These are phyloP conservation scores for Mionectes olivaceus DNA, from an alignment of 2,797 vertebrate genomes.

Conservation along the genomic window DNA sequence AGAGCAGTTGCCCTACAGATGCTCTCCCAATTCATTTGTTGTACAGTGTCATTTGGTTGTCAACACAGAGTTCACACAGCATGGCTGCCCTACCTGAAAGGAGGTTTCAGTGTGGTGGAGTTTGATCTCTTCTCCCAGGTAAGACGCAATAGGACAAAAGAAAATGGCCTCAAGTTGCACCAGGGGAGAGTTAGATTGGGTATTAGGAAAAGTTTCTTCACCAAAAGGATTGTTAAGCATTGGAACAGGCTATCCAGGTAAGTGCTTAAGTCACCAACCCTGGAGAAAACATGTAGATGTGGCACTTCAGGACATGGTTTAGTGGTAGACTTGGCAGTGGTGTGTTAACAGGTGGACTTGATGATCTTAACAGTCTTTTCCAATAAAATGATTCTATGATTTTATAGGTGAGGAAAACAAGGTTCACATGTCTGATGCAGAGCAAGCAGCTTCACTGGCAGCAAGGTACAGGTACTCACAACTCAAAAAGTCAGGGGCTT, in stretches of 20 bases:
- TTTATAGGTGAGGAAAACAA: background rate
- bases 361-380: background rate
- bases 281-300: background rate
- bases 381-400: background rate
- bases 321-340: background rate
- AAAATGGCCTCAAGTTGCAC: background rate
- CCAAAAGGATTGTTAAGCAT: background rate
- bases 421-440: background rate
- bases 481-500: background rate
- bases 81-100: background rate
- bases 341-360: background rate
- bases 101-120: too few species aligned
- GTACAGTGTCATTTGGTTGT: background rate
- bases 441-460: background rate
- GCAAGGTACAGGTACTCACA: background rate
- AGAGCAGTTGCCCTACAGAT: background rate
- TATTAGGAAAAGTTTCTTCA: background rate
- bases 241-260: background rate
- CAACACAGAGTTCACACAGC: background rate
- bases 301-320: background rate
- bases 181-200: background rate
- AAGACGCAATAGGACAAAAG: background rate
- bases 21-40: background rate
- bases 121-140: background rate
- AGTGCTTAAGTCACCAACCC: background rate